A percentile compares a stretch with the other conserved stretches of the same genome.
Evolutionary conservation across 2,113 vertebrate genomes (phyloP).

Genomic region (Podarcis cretensis): DNA sequence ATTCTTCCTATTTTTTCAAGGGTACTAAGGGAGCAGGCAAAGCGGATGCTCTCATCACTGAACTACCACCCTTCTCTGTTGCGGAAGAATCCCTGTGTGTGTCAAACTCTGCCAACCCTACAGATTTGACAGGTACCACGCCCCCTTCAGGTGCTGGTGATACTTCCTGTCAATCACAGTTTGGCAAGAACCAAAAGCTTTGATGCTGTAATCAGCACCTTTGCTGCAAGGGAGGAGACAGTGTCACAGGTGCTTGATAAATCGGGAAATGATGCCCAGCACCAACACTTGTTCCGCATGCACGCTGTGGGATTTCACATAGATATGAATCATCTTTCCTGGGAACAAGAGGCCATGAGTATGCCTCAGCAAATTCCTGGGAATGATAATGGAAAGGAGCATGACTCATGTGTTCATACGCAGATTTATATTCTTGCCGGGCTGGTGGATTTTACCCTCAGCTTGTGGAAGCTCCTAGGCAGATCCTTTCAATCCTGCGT

Average conservation of each 20-base stretch:
- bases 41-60: not conserved
- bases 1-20: too few relatives aligned
- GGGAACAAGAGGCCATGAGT: not conserved
- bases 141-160: not conserved
- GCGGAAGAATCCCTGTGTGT: not conserved
- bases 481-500: not conserved
- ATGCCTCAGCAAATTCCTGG: not conserved
- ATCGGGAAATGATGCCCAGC: not conserved
- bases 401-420: not conserved
- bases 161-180: not conserved
- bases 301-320: not conserved
- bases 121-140: too few relatives aligned
- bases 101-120: not conserved
- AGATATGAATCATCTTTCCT: not conserved
- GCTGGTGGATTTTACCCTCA: not conserved
- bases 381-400: not conserved
- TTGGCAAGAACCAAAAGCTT: too few relatives aligned
- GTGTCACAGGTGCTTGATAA: not conserved
- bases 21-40: not conserved
- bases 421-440: not conserved
- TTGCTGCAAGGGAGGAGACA: not conserved
- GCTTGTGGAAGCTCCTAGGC: not conserved
- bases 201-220: too few relatives aligned
- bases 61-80: not conserved
- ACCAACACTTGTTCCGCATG: not conserved